Evolutionary conservation across 2,797 vertebrate genomes (phyloP).

Genomic region (Neosilurus hyrtlii): DNA sequence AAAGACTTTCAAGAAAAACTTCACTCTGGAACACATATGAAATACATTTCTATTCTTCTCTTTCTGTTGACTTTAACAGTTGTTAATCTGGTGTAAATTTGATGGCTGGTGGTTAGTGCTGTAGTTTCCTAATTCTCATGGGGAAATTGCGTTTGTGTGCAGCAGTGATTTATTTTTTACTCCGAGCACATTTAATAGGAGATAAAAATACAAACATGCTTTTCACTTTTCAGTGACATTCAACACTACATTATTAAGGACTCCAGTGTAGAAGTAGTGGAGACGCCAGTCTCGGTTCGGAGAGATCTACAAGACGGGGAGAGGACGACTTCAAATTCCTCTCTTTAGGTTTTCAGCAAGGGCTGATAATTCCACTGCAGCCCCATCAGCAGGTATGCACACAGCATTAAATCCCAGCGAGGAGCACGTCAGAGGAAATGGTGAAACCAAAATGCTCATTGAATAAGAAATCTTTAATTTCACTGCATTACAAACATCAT

Average conservation of each 20-base stretch:
- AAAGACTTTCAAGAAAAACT: not conserved
- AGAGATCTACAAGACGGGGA: not conserved
- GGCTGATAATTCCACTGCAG: not conserved
- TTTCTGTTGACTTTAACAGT: not conserved
- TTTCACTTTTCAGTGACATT: not conserved
- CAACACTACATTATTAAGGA: not conserved
- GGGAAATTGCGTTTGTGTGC: not conserved
- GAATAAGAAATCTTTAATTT: not conserved
- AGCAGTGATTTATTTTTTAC: not conserved
- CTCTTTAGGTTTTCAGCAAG: not conserved
- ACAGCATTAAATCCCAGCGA: not conserved
- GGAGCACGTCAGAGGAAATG: not conserved
- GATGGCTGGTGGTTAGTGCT: not conserved
- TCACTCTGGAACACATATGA: no score
- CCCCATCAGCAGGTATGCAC: not conserved
- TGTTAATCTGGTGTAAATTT: not conserved
- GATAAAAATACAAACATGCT: no score
- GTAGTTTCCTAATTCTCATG: not conserved
- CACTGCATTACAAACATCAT: not conserved
- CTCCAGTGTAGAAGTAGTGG: not conserved
- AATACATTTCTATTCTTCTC: not conserved
- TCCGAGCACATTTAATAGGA: no score
- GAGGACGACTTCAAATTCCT: not conserved
- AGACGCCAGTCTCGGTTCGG: not conserved
- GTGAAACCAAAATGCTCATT: not conserved